These are phyloP conservation scores for Myotis brandtii DNA, from an alignment of 2,113 vertebrate species.

Conservation along the genomic window DNA sequence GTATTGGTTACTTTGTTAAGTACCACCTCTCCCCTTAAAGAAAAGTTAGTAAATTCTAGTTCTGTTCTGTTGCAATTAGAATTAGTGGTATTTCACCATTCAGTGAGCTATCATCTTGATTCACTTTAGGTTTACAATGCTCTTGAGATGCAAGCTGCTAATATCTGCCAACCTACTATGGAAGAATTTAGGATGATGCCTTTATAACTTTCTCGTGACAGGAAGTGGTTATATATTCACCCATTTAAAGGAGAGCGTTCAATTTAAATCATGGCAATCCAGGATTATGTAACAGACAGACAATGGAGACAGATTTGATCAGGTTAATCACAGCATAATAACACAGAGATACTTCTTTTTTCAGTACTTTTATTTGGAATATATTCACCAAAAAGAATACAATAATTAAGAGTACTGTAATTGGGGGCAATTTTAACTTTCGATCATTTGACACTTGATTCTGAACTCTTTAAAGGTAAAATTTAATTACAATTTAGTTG, in stretches of 20 bases:
- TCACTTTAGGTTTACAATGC: slow-evolving; percentile 22
- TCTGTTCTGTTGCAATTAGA: neutral
- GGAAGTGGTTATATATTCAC: neutral
- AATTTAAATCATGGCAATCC: neutral
- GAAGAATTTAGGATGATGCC: slow-evolving; percentile 9
- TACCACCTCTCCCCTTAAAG: neutral
- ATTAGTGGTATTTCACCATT: neutral
- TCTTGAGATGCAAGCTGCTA: neutral
- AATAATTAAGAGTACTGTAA: neutral
- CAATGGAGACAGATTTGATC: slow-evolving; percentile 15
- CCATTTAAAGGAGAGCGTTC: slow-evolving; percentile 15
- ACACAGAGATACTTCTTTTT: neutral
- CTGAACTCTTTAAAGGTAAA: slow-evolving; percentile 35
- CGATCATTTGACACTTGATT: slow-evolving; percentile 38
- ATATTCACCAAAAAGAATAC: neutral
- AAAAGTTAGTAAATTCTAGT: neutral
- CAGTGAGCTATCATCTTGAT: neutral
- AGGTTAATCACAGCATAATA: slow-evolving; percentile 1
- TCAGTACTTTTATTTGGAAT: slow-evolving; percentile 3
- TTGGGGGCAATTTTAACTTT: slow-evolving; percentile 18
- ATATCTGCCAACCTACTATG: neutral
- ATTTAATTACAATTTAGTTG: slow-evolving; percentile 32
- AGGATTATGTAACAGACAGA: slow-evolving; percentile 3
- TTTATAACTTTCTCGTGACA: neutral
- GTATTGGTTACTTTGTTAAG: slow-evolving; percentile 4